A percentile compares a stretch with the other conserved stretches of the same genome.
Conservation (phyloP, 2,113 vertebrate genomes). For the Neotoma lepida region DNA sequence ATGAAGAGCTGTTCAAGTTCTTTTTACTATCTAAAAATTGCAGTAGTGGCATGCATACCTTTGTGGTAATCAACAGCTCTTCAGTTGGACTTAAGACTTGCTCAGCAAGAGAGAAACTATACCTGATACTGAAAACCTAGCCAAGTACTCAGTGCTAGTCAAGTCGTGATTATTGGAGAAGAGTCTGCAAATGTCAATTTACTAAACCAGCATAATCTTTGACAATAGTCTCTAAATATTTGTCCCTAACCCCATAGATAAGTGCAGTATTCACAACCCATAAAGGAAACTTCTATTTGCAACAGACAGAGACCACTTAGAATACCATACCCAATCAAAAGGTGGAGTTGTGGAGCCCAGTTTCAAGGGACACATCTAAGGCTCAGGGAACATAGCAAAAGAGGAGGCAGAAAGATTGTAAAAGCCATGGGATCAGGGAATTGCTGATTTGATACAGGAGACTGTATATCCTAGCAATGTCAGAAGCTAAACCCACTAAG, state of each 20-base stretch:
- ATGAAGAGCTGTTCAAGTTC: neutral
- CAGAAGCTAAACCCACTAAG: too few species aligned
- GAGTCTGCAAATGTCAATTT: too few species aligned
- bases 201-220: too few species aligned
- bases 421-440: neutral
- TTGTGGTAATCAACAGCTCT: neutral
- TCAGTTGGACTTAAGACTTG: neutral
- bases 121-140: neutral
- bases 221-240: neutral
- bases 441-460: too few species aligned
- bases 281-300: neutral
- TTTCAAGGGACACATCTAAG: neutral
- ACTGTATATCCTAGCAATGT: too few species aligned
- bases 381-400: too few species aligned
- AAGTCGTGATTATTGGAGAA: too few species aligned
- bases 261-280: neutral
- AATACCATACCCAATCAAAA: neutral
- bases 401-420: neutral
- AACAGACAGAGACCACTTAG: neutral
- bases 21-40: neutral
- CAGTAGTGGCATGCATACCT: neutral
- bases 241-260: neutral
- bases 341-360: neutral
- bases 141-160: too few species aligned
- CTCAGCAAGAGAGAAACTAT: neutral